phyloP scores from a whole-genome alignment of 2,113 vertebrate genomes.

The Arenaria interpres region DNA sequence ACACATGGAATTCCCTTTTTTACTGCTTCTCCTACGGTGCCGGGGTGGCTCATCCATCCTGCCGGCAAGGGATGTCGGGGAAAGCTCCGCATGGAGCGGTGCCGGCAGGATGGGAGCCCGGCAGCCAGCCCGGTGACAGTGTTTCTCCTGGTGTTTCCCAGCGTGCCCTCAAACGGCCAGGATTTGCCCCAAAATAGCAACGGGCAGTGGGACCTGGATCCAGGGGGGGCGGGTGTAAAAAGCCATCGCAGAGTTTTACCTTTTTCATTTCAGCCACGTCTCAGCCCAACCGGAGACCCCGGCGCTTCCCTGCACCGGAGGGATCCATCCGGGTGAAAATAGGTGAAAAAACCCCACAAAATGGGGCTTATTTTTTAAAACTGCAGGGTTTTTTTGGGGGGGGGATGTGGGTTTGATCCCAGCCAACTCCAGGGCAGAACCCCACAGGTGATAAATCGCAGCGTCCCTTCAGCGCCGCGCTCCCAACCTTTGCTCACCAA shows the following conservation, averaged over 20 bases:
- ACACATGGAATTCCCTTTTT: rapidly evolving
- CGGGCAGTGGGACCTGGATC: not conserved
- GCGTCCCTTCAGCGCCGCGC: rapidly evolving
- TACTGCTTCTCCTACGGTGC: not conserved
- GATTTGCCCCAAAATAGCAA: not conserved
- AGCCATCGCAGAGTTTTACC: not conserved
- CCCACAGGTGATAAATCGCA: not conserved
- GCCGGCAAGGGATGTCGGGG: not conserved
- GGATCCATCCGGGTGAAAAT: rapidly evolving
- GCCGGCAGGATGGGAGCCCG: not conserved
- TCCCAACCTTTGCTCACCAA: not conserved
- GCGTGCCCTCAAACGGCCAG: not conserved
- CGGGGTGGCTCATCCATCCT: not conserved
- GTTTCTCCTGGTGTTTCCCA: rapidly evolving
- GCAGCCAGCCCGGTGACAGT: rapidly evolving
- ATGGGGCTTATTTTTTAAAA: not conserved
- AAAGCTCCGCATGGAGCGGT: not conserved
- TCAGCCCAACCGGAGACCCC: not conserved
- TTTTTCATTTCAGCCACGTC: not conserved
- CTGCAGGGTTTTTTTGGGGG: rapidly evolving
- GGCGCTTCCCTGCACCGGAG: rapidly evolving
- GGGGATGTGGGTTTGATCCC: not conserved
- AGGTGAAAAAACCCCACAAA: not conserved
- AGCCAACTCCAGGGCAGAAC: not conserved
- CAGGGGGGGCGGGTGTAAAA: not conserved